These are phyloP conservation scores for Polyodon spathula DNA, from an alignment of 2,113 vertebrate genomes.

Conservation along the genomic window DNA sequence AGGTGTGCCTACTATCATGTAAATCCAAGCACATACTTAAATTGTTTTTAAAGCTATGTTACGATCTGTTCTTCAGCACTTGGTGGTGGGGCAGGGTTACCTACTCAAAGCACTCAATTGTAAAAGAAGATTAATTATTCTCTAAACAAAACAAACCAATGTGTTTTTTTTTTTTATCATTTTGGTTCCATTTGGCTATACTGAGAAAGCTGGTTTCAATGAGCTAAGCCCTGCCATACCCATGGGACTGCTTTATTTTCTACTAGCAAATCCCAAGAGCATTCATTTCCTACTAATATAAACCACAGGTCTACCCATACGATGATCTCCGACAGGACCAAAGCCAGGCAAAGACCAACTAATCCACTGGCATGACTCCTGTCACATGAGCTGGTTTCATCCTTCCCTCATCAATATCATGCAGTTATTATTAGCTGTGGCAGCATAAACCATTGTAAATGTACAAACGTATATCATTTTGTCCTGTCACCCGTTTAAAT, in stretches of 20 bases:
- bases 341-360: not conserved
- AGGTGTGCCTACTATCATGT: too few species aligned
- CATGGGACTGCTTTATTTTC: slow-evolving; percentile 11
- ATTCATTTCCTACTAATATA: slow-evolving; percentile 22
- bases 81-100: too few species aligned
- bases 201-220: slow-evolving; percentile 22
- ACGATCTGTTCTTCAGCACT: not conserved
- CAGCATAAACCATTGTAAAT: not conserved
- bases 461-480: not conserved
- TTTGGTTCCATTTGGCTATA: slow-evolving; percentile 3
- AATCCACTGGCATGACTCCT: not conserved
- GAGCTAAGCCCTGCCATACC: slow-evolving; percentile 15
- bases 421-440: not conserved
- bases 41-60: not conserved
- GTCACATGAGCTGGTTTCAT: not conserved
- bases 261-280: slow-evolving; percentile 6
- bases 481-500: not conserved
- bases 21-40: not conserved
- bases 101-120: not conserved
- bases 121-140: not conserved
- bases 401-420: not conserved
- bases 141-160: not conserved
- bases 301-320: slow-evolving; percentile 16
- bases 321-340: slow-evolving; percentile 20
- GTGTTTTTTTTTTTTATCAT: not conserved